Conservation (phyloP, 2,113 vertebrate species). For the Halichoerus grypus region DNA sequence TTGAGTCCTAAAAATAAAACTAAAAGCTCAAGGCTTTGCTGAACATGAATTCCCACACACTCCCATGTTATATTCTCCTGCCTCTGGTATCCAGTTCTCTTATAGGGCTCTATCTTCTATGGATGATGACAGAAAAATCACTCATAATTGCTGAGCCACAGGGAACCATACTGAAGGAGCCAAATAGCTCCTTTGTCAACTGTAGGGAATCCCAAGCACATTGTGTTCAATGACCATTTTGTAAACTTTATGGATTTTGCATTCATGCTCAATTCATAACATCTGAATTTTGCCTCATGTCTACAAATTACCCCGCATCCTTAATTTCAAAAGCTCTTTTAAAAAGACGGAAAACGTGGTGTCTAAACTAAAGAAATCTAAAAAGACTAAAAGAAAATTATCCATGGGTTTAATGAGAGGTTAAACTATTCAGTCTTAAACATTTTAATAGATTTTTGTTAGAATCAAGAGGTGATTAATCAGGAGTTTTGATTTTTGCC, state of each 20-base stretch:
- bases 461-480: neutral
- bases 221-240: slow-evolving; percentile 34
- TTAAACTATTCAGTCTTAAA: slow-evolving; percentile 22
- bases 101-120: neutral
- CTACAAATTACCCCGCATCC: neutral
- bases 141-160: slow-evolving; percentile 50
- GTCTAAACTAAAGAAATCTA: neutral
- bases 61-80: neutral
- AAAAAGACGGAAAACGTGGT: neutral
- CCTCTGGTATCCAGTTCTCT: neutral
- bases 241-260: slow-evolving; percentile 4
- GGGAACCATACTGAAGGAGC: neutral
- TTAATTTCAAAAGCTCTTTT: slow-evolving; percentile 34
- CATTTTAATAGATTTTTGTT: slow-evolving; percentile 34
- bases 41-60: neutral
- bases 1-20: neutral
- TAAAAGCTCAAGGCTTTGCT: neutral
- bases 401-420: neutral
- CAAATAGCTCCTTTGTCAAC: neutral
- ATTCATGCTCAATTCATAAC: neutral
- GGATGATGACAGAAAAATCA: slow-evolving; percentile 62
- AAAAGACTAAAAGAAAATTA: slow-evolving; percentile 58
- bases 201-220: neutral
- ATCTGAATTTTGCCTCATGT: slow-evolving; percentile 36
- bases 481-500: neutral